Evolutionary conservation across 2,113 vertebrate species (phyloP).

Genomic region (Stictonetta naevosa): DNA sequence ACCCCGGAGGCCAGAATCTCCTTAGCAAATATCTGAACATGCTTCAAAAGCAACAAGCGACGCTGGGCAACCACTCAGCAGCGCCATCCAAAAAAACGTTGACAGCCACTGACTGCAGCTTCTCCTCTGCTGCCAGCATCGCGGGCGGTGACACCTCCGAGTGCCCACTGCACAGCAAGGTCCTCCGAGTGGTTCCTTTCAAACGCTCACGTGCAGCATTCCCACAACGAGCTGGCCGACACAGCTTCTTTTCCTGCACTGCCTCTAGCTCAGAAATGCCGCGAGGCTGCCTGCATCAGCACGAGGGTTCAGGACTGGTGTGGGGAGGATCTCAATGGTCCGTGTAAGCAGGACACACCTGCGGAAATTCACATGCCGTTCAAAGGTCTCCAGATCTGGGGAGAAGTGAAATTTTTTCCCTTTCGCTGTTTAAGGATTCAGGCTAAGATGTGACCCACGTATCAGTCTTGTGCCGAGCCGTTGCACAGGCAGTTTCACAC

Average conservation of each 20-base stretch:
- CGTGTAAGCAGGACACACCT: neutral
- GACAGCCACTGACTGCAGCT: neutral
- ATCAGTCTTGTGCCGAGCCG: neutral
- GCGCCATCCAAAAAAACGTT: neutral
- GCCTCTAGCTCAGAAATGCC: neutral
- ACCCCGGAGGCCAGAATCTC: neutral
- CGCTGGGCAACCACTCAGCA: conserved; percentile 1
- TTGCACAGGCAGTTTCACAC: neutral
- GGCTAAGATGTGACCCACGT: neutral
- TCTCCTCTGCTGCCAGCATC: conserved; percentile 35
- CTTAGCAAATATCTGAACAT: conserved; percentile 31
- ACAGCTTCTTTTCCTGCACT: neutral
- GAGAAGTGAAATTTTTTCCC: neutral
- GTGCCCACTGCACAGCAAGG: neutral
- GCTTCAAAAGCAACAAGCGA: conserved; percentile 31
- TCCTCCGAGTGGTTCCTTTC: neutral
- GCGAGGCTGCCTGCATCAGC: neutral
- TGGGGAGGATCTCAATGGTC: neutral
- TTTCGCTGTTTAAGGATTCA: neutral
- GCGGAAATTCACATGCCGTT: neutral
- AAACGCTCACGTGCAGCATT: neutral
- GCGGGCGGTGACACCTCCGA: neutral
- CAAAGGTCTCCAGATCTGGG: neutral
- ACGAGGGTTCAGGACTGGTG: rapidly evolving
- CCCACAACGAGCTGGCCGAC: neutral